Percentiles rank a stretch among this genome's conserved stretches.
Conservation (phyloP, 2,888 invertebrate species). For the Bugulina stolonifera region DNA sequence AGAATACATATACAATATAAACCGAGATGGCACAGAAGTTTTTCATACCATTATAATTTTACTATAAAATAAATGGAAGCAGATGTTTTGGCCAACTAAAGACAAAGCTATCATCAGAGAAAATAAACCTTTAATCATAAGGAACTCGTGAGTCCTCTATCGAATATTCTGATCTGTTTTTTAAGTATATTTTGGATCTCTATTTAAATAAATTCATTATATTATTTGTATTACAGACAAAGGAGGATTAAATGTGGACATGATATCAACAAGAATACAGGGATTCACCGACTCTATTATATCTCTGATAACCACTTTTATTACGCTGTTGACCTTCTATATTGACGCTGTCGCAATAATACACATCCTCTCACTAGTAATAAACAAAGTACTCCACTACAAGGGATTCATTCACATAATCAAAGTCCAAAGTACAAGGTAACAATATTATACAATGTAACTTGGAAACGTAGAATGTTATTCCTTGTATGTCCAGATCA, state of each 20-base stretch:
- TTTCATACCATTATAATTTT: too few relatives aligned
- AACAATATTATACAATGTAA: neutral
- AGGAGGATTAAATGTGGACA: neutral
- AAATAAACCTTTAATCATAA: too few relatives aligned
- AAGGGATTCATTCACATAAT: conserved; percentile 16
- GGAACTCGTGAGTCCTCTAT: too few relatives aligned
- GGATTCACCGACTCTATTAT: neutral
- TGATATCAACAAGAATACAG: neutral
- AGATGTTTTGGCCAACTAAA: too few relatives aligned
- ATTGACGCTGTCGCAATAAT: conserved; percentile 1
- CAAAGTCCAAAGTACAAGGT: neutral
- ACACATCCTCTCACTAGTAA: conserved; percentile 12
- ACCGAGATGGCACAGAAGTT: too few relatives aligned
- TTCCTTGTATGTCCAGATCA: too few relatives aligned
- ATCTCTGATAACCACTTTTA: neutral
- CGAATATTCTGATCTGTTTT: too few relatives aligned
- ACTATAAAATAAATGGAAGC: too few relatives aligned
- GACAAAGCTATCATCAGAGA: too few relatives aligned
- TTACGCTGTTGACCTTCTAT: neutral
- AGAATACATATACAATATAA: too few relatives aligned
- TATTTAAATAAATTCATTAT: neutral
- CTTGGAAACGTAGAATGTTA: too few relatives aligned
- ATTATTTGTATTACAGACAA: neutral
- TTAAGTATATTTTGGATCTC: neutral
- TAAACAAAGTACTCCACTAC: conserved; percentile 18